Percentiles rank a stretch among this genome's conserved stretches.
Evolutionary conservation across 2,888 invertebrate species (phyloP).

Genomic region (Rhaphigaster nebulosa): DNA sequence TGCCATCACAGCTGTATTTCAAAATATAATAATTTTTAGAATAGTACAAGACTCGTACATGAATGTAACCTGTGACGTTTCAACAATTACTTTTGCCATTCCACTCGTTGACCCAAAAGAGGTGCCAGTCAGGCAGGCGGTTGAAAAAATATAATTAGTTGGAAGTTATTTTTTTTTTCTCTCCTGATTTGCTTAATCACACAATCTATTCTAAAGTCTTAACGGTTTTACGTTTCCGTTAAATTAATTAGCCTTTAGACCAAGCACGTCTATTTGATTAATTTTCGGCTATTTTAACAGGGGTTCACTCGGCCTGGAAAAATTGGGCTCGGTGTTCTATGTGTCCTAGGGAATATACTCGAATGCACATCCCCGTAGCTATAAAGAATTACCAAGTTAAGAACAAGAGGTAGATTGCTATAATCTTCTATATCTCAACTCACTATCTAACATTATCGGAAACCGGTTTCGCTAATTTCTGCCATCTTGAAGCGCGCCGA

Average conservation of each 20-base stretch:
- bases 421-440: neutral
- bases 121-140: too few relatives aligned
- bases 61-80: too few relatives aligned
- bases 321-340: neutral
- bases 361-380: neutral
- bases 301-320: neutral
- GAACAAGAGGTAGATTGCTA: slow-evolving; percentile 16
- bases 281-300: neutral
- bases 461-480: slow-evolving; percentile 30
- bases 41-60: neutral
- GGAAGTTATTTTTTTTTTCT: neutral
- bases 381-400: neutral
- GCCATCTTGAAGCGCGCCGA: neutral
- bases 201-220: neutral
- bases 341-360: neutral
- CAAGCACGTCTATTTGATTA: neutral
- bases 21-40: too few relatives aligned
- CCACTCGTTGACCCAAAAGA: neutral
- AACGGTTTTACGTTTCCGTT: neutral
- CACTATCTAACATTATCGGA: slow-evolving; percentile 27
- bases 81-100: too few relatives aligned
- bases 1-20: too few relatives aligned
- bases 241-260: neutral
- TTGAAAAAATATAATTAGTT: neutral
- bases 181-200: neutral